Percentiles rank a stretch among this genome's conserved stretches.
Evolutionary conservation across 2,888 invertebrate genomes (phyloP).

Genomic region (Drosophila paracracens): DNA sequence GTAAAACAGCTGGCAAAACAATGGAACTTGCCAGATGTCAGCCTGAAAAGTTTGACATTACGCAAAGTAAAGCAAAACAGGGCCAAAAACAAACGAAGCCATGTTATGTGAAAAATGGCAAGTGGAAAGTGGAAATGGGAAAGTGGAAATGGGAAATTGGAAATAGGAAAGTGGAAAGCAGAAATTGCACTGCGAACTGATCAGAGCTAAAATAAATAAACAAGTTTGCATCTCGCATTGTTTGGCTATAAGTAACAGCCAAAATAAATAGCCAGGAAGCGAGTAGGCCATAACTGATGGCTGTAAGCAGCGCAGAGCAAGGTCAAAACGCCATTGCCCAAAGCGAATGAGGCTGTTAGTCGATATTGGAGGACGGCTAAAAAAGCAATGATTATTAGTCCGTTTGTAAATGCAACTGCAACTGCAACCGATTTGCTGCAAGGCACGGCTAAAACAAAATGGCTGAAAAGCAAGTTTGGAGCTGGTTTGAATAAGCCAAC

Average conservation of each 20-base stretch:
- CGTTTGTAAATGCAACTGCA: conserved; percentile 56
- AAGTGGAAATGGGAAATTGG: conserved; percentile 15
- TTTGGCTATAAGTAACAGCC: conserved; percentile 58
- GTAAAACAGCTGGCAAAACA: conserved; percentile 33
- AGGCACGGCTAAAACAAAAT: conserved; percentile 24
- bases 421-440: conserved; percentile 43
- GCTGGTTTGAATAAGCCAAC: not conserved
- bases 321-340: conserved; percentile 56
- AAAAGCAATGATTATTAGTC: conserved; percentile 35
- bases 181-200: conserved; percentile 32
- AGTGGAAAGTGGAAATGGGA: conserved; percentile 10
- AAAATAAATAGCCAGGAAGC: conserved; percentile 70
- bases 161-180: conserved; percentile 30
- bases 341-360: not conserved
- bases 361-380: conserved; percentile 14
- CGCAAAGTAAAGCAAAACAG: conserved; percentile 29
- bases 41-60: conserved; percentile 38
- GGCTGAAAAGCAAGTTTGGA: not conserved
- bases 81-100: conserved; percentile 18
- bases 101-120: conserved; percentile 15
- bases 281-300: conserved; percentile 16
- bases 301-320: conserved; percentile 34
- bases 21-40: conserved; percentile 27
- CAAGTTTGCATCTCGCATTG: conserved; percentile 54
- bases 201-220: conserved; percentile 58